phyloP scores from a whole-genome alignment of 2,113 vertebrate genomes.

The Origma solitaria region DNA sequence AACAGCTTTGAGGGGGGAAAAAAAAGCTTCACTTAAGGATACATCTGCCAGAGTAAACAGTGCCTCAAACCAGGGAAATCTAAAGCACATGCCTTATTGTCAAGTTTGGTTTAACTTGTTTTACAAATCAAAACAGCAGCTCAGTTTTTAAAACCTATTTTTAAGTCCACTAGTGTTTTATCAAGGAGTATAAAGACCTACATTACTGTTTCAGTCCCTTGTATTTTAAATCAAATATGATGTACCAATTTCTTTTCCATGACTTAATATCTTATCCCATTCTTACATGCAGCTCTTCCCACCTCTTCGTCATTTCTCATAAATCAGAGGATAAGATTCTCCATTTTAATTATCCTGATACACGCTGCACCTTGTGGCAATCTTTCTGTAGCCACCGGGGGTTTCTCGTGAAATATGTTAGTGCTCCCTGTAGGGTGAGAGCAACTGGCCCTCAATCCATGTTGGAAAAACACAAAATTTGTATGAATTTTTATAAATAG shows the following conservation, averaged over 20 bases:
- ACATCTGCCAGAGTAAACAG: constrained; percentile 73
- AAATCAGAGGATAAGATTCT: not conserved
- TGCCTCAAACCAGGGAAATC: constrained; percentile 70
- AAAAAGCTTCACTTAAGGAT: constrained; percentile 61
- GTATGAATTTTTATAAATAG: not conserved
- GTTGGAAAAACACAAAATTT: not conserved
- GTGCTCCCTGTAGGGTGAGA: not conserved
- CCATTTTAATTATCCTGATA: not conserved
- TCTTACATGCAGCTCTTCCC: not conserved
- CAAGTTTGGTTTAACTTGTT: constrained; percentile 73
- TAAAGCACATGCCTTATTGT: constrained; percentile 75
- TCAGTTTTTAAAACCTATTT: constrained; percentile 64
- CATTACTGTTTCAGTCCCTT: not conserved
- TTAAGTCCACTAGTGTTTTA: constrained; percentile 56
- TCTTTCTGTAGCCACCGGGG: not conserved
- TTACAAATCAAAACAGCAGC: constrained; percentile 69
- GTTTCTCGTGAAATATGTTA: not conserved
- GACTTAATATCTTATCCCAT: not conserved
- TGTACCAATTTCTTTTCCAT: not conserved
- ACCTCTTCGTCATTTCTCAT: not conserved
- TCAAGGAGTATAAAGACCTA: constrained; percentile 31
- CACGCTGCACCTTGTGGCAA: fast-evolving
- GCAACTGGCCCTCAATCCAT: not conserved
- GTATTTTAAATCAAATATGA: constrained; percentile 12
- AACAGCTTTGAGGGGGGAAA: constrained; percentile 62